Percentiles rank a stretch among this genome's conserved stretches.
phyloP scores from a whole-genome alignment of 2,888 invertebrate genomes.

The Stomorhina lunata region DNA sequence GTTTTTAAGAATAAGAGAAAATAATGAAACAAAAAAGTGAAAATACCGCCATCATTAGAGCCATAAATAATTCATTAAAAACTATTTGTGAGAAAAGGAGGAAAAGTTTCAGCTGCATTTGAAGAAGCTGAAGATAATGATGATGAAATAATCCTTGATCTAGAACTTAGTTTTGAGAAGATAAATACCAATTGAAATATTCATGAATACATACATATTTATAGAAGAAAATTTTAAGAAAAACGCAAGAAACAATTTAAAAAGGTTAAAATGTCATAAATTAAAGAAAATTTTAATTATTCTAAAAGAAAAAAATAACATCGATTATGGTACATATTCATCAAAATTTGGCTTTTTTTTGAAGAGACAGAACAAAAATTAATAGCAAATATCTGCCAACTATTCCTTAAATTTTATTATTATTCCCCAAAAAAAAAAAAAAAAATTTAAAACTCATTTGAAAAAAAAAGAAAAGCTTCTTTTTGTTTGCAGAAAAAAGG shows the following conservation, averaged over 20 bases:
- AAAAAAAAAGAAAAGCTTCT: neutral
- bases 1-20: neutral
- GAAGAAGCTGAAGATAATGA: too few relatives aligned
- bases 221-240: neutral
- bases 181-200: conserved; percentile 49
- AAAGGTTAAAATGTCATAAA: neutral
- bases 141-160: conserved; percentile 52
- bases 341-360: too few relatives aligned
- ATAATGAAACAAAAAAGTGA: neutral
- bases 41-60: conserved; percentile 8
- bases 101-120: neutral
- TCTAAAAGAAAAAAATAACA: too few relatives aligned
- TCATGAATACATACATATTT: conserved; percentile 5
- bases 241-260: neutral
- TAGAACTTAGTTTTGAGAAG: conserved; percentile 34
- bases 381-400: too few relatives aligned
- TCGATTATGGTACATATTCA: too few relatives aligned
- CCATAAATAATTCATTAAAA: conserved; percentile 42
- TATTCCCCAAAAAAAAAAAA: neutral
- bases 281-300: too few relatives aligned
- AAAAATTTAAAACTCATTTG: neutral
- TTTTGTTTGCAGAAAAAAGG: too few relatives aligned
- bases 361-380: too few relatives aligned
- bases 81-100: neutral
- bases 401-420: too few relatives aligned